Conservation (phyloP, 2,888 invertebrate species). For the Osedax frankpressi region DNA sequence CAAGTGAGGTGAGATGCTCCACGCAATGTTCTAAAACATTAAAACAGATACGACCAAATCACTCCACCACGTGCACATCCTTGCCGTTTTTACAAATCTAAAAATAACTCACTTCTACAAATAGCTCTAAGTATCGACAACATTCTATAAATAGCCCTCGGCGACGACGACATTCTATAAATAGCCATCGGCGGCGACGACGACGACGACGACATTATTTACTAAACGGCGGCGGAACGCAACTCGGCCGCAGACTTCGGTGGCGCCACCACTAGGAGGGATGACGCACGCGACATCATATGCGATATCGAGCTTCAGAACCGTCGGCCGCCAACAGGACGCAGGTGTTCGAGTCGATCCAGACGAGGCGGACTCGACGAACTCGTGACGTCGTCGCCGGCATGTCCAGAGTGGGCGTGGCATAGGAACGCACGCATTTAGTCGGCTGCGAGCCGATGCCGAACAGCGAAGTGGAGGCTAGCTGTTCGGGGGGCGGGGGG, state of each 20-base stretch:
- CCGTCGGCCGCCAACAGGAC: slow-evolving; percentile 89
- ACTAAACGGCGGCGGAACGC: background rate
- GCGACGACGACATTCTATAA: too few relatives aligned
- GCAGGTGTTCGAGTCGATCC: slow-evolving; percentile 85
- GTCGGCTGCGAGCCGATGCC: slow-evolving; percentile 93
- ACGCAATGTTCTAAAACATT: too few relatives aligned
- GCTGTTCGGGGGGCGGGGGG: slow-evolving; percentile 45
- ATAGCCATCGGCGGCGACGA: too few relatives aligned
- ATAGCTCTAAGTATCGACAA: too few relatives aligned
- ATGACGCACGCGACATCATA: slow-evolving; percentile 16
- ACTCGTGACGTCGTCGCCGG: slow-evolving; percentile 56
- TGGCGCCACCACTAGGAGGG: background rate
- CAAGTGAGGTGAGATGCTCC: too few relatives aligned
- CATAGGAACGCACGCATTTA: slow-evolving; percentile 80
- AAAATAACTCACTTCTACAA: too few relatives aligned
- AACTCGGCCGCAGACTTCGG: background rate
- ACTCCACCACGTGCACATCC: too few relatives aligned
- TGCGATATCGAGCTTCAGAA: slow-evolving; percentile 55
- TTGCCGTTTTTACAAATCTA: too few relatives aligned
- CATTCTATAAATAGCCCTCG: too few relatives aligned
- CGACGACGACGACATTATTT: too few relatives aligned
- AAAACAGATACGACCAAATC: too few relatives aligned
- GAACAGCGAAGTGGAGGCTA: slow-evolving; percentile 70
- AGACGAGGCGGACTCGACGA: slow-evolving; percentile 77
- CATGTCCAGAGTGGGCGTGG: slow-evolving; percentile 49